A percentile compares a stretch with the other conserved stretches of the same genome.
Evolutionary conservation across 2,888 invertebrate genomes (phyloP).

Genomic region (Lycocerus yunnanus): DNA sequence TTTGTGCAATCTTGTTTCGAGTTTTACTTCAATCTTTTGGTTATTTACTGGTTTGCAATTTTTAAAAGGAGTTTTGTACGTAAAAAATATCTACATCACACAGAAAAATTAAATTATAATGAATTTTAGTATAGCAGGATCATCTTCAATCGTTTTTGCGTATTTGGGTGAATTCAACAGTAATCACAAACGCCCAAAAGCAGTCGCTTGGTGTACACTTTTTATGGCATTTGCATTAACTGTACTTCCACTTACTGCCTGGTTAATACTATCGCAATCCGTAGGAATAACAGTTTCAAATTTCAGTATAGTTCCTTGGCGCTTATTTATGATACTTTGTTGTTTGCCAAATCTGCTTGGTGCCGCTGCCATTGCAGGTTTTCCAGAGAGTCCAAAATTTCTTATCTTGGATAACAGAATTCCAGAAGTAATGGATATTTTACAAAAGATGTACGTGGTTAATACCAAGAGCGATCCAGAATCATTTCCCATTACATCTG

Average conservation of each 20-base stretch:
- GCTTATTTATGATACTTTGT: constrained; percentile 69
- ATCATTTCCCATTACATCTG: constrained; percentile 56
- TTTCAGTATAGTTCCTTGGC: constrained; percentile 70
- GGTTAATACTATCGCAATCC: constrained; percentile 42
- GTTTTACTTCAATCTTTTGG: constrained; percentile 27
- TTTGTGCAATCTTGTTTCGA: constrained; percentile 17
- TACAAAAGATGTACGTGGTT: constrained; percentile 63
- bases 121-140: constrained; percentile 28
- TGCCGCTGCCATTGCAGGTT: constrained; percentile 60
- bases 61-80: constrained; percentile 62
- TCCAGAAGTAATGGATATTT: constrained; percentile 62
- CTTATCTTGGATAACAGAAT: constrained; percentile 65
- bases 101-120: not conserved
- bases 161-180: constrained; percentile 70
- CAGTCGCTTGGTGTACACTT: constrained; percentile 65
- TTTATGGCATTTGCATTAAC: constrained; percentile 48
- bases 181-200: constrained; percentile 60
- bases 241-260: constrained; percentile 58
- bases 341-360: constrained; percentile 67
- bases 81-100: not conserved
- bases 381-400: constrained; percentile 83
- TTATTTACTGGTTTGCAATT: constrained; percentile 59
- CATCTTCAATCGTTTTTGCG: constrained; percentile 55
- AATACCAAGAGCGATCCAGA: constrained; percentile 57
- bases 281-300: constrained; percentile 48